Conservation (phyloP, 1,140 invertebrate species). For the Sycophila sp. region DNA sequence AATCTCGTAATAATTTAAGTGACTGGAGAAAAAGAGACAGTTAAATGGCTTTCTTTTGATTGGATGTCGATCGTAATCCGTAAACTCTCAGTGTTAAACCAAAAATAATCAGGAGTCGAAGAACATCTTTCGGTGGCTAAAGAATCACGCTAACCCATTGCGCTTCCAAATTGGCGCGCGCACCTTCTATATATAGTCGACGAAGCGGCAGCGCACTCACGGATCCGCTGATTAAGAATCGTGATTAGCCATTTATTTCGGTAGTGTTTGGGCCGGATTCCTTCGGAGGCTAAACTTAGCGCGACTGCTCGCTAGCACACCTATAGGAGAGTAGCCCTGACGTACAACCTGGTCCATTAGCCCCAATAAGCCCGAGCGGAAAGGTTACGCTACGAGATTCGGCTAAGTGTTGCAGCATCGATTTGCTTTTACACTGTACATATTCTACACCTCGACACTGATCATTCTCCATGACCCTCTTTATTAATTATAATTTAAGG, state of each 20-base stretch:
- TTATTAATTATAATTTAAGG: conserved; percentile 1
- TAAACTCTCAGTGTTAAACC: no score
- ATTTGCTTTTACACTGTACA: no score
- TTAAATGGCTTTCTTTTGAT: no score
- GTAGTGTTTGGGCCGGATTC: conserved; percentile 60
- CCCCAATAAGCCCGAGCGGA: conserved; percentile 54
- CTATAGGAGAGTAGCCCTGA: conserved; percentile 43
- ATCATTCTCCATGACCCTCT: background rate
- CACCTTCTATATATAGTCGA: conserved; percentile 41
- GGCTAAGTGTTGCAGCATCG: background rate
- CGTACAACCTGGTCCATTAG: conserved; percentile 63
- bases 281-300: conserved; percentile 59
- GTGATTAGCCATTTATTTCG: conserved; percentile 64
- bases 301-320: no score
- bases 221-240: conserved; percentile 59
- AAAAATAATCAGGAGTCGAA: no score
- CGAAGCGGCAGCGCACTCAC: conserved; percentile 21
- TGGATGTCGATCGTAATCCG: no score
- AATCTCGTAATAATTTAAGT: no score
- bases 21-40: no score
- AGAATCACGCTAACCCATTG: no score
- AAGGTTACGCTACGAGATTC: conserved; percentile 47
- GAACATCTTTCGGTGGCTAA: background rate
- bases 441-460: background rate
- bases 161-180: background rate